Evolutionary conservation across 2,797 vertebrate species (phyloP), one percentile per base, ranked within the genome.

Genomic region (Melanotaenia pygmaea): DNA sequence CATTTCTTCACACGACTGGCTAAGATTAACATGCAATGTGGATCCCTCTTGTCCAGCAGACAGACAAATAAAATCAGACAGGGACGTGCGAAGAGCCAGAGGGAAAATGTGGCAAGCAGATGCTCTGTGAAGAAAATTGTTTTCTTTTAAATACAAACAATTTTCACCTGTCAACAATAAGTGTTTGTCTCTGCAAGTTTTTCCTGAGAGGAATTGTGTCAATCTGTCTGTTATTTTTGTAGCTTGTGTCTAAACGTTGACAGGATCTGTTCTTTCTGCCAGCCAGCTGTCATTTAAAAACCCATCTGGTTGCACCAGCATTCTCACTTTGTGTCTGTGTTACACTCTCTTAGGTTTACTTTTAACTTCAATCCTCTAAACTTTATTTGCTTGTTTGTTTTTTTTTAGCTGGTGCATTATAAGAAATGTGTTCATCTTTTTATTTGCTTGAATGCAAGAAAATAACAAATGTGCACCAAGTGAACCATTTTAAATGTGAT

Each of bases 1-100:
- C 84, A 88, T 87, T 91, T 82, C 82, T 82, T 62, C 81, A 85
- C 62, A 77, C 76, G 72, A 79, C 72, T 76, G 65, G 58, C 75
- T 54, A 45, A 72, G 87, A 89, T 87, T 67, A 76, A 81, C 68
- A 65, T 72, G 57, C 79, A 83, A 76, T 35, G 56, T 59, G 76
- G 64, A 81, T 81, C 77, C 61, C 67, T 64, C 56, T 62, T 37
- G 74, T 79, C 77, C 83, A 79, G 64, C 10, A 68, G 67, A 81
- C 64, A 59, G 63, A 62, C 28, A 72, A 67, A 76, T 65, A 70
- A 66, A 78, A 79, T 78, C 47, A 38, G 74, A 78, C 53, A 38
- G 50, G 32, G 47, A 74, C 1, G 2, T 38, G 32, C n/a, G 47
- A 70, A 45, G 47, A 72, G 58, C 18, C 43, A 50, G 40, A 35